Evolutionary conservation across 2,113 vertebrate genomes (phyloP).

Genomic region (Capreolus pygargus): DNA sequence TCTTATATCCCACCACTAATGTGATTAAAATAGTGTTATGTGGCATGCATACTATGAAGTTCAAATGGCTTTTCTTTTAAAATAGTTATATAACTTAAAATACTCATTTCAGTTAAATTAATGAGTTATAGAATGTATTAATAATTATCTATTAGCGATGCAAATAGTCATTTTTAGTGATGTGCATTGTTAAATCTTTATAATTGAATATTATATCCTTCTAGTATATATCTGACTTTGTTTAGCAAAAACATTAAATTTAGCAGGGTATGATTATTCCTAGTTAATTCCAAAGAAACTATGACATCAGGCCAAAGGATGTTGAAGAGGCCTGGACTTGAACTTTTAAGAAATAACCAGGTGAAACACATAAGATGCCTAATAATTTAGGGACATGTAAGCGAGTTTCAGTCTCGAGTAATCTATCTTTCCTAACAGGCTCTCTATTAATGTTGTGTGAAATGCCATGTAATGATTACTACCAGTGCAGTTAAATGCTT

Average conservation of each 20-base stretch:
- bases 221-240: neutral
- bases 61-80: slow-evolving; percentile 34
- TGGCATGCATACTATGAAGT: neutral
- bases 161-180: slow-evolving; percentile 25
- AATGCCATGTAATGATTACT: slow-evolving; percentile 10
- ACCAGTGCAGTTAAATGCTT: slow-evolving; percentile 40
- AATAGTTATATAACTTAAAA: slow-evolving; percentile 30
- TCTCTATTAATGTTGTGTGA: slow-evolving; percentile 57
- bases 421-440: slow-evolving; percentile 31
- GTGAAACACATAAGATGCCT: neutral
- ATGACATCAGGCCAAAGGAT: neutral
- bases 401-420: neutral
- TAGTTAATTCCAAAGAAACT: slow-evolving; percentile 16
- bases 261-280: neutral
- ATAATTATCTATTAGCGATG: neutral
- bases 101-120: slow-evolving; percentile 21
- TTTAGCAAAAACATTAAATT: neutral
- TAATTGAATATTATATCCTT: slow-evolving; percentile 7
- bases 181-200: neutral
- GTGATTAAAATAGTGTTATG: neutral
- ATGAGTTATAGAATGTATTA: neutral
- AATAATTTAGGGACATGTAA: neutral
- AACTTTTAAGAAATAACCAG: neutral
- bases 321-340: neutral
- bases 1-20: neutral